Evolutionary conservation across 2,888 invertebrate species (phyloP), one percentile per base, ranked within the genome.

Genomic region (Nomada fabriciana): DNA sequence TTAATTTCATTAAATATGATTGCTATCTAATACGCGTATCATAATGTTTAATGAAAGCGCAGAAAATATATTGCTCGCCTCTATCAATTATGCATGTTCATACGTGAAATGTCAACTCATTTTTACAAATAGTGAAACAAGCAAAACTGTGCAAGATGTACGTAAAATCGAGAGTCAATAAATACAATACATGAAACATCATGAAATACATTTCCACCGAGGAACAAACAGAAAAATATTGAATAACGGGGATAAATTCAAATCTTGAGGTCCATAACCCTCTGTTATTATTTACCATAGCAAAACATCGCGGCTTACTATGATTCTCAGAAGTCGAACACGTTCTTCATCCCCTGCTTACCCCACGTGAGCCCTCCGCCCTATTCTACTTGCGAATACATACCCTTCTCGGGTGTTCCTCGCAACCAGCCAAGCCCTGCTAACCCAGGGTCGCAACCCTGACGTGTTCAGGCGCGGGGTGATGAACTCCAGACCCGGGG

Each of bases 401-500:
- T 72, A 71, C 74, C 75, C 78, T 78, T 55, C 57, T 65, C 59
- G 59, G 69, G 63, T 64, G 72, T 67, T 79, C 50, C 11, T 61
- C 65, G 50, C 63, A 61, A 72, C 72, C 70, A 79, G 65, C 64
- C 77, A 65, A 73, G 75, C 72, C 76, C 80, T 63, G 80, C 65
- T 74, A 82, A 84, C 82, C 75, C 88, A 84, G 85, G 88, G 85
- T 89, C 89, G 77, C 80, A 80, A 89, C 86, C 89, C 86, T 84
- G 85, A 85, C 82, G 85, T 77, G 78, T 84, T 78, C 73, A 36
- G 61, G 60, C 72, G 81, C 50, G 73, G 80, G 76, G 80, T 86
- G 85, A 89, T 86, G 86, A 89, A 88, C 88, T 81, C 85, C 81
- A 74, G 80, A 76, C 80, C 81, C 59, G 63, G 81, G 76, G 81